A percentile compares a stretch with the other conserved stretches of the same genome.
Conservation (phyloP, 2,888 invertebrate genomes). For the Cephus spinipes region DNA sequence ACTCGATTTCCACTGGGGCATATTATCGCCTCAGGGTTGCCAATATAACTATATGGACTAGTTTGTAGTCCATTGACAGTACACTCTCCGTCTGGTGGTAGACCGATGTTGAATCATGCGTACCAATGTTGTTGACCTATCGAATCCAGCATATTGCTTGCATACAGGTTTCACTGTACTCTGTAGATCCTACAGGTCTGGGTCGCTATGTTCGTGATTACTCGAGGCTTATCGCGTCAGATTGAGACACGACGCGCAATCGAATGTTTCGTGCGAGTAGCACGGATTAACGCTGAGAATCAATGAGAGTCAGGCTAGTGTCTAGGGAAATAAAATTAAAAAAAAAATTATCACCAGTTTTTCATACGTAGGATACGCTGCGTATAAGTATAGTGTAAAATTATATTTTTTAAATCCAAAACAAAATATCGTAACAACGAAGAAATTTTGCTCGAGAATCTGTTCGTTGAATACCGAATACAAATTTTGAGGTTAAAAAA, state of each 20-base stretch:
- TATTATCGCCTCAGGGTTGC: background rate
- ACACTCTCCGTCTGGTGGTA: background rate
- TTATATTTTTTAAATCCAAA: too few relatives aligned
- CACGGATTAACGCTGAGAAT: background rate
- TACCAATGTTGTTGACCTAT: background rate
- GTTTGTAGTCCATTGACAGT: background rate
- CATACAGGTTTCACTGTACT: background rate
- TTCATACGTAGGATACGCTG: too few relatives aligned
- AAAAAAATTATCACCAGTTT: background rate
- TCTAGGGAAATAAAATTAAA: background rate
- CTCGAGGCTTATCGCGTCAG: background rate
- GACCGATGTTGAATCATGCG: background rate
- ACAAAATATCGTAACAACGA: too few relatives aligned
- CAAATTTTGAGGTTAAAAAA: background rate
- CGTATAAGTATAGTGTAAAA: too few relatives aligned
- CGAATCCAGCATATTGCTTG: background rate
- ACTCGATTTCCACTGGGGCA: background rate
- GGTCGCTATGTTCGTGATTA: background rate
- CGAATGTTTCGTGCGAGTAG: background rate
- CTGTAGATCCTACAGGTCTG: background rate
- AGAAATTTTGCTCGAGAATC: background rate
- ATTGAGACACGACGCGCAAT: background rate
- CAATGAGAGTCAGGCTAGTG: background rate
- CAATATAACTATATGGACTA: background rate
- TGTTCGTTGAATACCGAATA: background rate